These are phyloP conservation scores for Drosophila mayaguana DNA, from an alignment of 2,888 invertebrate genomes.

Conservation along the genomic window DNA sequence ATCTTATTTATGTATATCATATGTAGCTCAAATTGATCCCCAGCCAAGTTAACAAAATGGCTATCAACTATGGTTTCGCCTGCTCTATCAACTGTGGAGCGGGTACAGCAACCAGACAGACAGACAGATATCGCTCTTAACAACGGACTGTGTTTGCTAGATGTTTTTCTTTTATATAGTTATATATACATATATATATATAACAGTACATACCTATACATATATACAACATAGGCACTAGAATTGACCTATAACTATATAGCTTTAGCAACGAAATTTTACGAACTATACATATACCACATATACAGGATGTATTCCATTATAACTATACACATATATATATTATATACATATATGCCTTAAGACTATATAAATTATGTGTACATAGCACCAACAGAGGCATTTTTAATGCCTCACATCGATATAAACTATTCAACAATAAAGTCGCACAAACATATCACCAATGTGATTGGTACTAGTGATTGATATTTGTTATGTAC, in stretches of 20 bases:
- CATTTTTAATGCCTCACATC: slow-evolving; percentile 14
- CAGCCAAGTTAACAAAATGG: slow-evolving; percentile 19
- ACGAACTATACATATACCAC: slow-evolving; percentile 59
- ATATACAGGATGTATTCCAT: slow-evolving; percentile 44
- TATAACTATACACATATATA: slow-evolving; percentile 39
- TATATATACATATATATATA: slow-evolving; percentile 29
- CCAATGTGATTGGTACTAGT: background rate
- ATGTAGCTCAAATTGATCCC: slow-evolving; percentile 19
- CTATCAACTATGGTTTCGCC: slow-evolving; percentile 15
- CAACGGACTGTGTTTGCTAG: slow-evolving; percentile 59
- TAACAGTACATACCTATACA: slow-evolving; percentile 29
- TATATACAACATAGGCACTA: slow-evolving; percentile 38
- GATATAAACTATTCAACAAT: slow-evolving; percentile 44
- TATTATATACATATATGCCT: slow-evolving; percentile 23
- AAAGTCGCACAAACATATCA: slow-evolving; percentile 61
- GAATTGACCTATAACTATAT: slow-evolving; percentile 29
- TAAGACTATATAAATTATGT: slow-evolving; percentile 35
- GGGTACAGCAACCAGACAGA: slow-evolving; percentile 4
- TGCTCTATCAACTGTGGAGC: slow-evolving; percentile 21
- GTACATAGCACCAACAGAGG: slow-evolving; percentile 24
- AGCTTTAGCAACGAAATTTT: slow-evolving; percentile 56
- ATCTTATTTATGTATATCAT: background rate
- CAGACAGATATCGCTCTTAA: slow-evolving; percentile 27
- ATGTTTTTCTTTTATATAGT: slow-evolving; percentile 29
- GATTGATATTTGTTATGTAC: background rate